These are phyloP conservation scores for Mirza zaza DNA, from an alignment of 2,113 vertebrate genomes.

Conservation along the genomic window DNA sequence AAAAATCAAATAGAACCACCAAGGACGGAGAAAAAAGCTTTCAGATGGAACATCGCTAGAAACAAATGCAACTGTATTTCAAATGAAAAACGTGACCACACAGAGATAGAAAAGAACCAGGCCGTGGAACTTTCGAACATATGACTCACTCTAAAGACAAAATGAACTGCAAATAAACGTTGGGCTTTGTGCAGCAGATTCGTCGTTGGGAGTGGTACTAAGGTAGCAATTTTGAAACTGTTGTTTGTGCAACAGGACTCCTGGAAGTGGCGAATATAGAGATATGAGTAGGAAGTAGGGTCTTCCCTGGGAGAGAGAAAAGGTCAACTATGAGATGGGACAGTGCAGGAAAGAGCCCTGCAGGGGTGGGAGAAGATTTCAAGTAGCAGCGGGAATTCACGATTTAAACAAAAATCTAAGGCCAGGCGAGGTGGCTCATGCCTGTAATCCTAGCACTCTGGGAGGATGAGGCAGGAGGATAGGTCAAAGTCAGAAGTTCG, in stretches of 20 bases:
- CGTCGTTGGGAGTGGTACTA: background rate
- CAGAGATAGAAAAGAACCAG: background rate
- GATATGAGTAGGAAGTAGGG: background rate
- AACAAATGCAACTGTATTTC: background rate
- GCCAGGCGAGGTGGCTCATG: no score
- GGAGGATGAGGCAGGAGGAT: no score
- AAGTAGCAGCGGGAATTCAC: background rate
- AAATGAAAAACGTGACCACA: background rate
- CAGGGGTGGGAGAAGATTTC: background rate
- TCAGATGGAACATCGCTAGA: background rate
- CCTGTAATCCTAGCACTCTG: no score
- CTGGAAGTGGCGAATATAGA: background rate
- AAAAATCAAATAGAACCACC: background rate
- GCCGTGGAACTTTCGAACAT: background rate
- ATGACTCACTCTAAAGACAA: background rate
- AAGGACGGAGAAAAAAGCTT: background rate
- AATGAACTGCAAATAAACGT: background rate
- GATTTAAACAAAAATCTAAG: no score
- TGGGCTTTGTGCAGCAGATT: no score
- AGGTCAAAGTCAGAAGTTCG: no score
- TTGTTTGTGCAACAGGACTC: background rate
- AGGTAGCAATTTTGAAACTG: background rate
- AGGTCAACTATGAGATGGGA: no score
- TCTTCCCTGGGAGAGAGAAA: background rate
- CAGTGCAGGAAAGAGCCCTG: rapidly evolving